These are phyloP conservation scores for Enoplosus armatus DNA, from an alignment of 2,797 vertebrate genomes.

Conservation along the genomic window DNA sequence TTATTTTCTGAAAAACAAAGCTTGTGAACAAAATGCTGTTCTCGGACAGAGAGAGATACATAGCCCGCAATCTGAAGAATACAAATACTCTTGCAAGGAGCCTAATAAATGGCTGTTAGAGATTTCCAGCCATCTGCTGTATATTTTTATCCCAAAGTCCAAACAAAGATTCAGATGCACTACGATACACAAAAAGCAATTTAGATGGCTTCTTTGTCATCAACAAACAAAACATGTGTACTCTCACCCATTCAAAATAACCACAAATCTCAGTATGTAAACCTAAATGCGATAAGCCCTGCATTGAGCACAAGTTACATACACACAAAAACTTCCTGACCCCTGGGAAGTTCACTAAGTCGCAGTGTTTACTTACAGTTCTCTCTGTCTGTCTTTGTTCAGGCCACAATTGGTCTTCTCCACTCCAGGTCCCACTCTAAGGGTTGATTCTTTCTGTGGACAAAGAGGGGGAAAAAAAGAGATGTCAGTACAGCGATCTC, in stretches of 20 bases:
- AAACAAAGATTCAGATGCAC: constrained; percentile 14
- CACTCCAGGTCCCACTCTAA: constrained; percentile 55
- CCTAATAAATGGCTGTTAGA: not conserved
- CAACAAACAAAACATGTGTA: not conserved
- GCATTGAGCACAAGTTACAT: constrained; percentile 3
- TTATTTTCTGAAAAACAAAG: constrained; percentile 18
- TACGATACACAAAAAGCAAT: not conserved
- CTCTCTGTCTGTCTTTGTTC: constrained; percentile 66
- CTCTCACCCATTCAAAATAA: constrained; percentile 13
- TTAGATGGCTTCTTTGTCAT: not conserved
- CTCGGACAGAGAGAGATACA: not conserved
- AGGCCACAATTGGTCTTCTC: constrained; percentile 69
- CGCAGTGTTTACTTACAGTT: constrained; percentile 78
- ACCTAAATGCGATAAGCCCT: constrained; percentile 18
- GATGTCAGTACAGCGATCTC: constrained; percentile 58
- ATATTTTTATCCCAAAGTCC: not conserved
- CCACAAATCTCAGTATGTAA: constrained; percentile 12
- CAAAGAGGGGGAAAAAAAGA: constrained; percentile 43
- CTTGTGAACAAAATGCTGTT: not conserved
- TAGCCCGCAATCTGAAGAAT: not conserved
- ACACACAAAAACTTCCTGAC: constrained; percentile 26
- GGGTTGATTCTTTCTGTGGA: constrained; percentile 63
- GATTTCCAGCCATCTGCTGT: constrained; percentile 2
- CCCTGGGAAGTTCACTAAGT: constrained; percentile 29
- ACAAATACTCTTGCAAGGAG: not conserved